Conservation (phyloP, 2,888 invertebrate genomes). For the Eristalis intricaria region DNA sequence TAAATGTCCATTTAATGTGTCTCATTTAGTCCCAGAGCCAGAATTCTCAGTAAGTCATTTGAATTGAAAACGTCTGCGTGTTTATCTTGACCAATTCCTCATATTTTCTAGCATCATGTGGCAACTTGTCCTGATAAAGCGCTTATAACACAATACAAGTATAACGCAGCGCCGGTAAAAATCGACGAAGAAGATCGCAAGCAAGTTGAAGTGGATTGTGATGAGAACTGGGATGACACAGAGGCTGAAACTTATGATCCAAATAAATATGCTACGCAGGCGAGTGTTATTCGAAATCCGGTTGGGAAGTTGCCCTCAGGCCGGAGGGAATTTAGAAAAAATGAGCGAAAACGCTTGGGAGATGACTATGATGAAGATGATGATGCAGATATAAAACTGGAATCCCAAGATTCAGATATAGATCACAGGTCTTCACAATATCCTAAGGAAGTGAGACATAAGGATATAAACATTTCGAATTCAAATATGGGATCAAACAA, state of each 20-base stretch:
- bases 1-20: slow-evolving; percentile 84
- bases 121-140: slow-evolving; percentile 73
- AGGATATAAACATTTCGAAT: too few relatives aligned
- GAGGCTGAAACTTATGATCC: slow-evolving; percentile 77
- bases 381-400: neutral
- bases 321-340: slow-evolving; percentile 76
- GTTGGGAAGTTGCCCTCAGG: slow-evolving; percentile 75
- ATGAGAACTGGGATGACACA: slow-evolving; percentile 74
- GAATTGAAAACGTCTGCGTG: neutral
- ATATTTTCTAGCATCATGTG: slow-evolving; percentile 73
- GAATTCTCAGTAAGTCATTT: slow-evolving; percentile 77
- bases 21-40: slow-evolving; percentile 83
- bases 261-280: slow-evolving; percentile 72
- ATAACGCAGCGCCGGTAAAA: slow-evolving; percentile 45
- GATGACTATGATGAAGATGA: slow-evolving; percentile 54
- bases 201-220: slow-evolving; percentile 73
- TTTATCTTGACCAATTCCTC: neutral
- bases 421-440: neutral
- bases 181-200: slow-evolving; percentile 72
- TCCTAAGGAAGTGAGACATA: neutral
- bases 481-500: neutral
- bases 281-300: slow-evolving; percentile 75
- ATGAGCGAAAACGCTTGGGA: slow-evolving; percentile 76
- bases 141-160: slow-evolving; percentile 73
- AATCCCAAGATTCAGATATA: neutral